phyloP scores from a whole-genome alignment of 1,140 invertebrate genomes.

The Nebria ingens region DNA sequence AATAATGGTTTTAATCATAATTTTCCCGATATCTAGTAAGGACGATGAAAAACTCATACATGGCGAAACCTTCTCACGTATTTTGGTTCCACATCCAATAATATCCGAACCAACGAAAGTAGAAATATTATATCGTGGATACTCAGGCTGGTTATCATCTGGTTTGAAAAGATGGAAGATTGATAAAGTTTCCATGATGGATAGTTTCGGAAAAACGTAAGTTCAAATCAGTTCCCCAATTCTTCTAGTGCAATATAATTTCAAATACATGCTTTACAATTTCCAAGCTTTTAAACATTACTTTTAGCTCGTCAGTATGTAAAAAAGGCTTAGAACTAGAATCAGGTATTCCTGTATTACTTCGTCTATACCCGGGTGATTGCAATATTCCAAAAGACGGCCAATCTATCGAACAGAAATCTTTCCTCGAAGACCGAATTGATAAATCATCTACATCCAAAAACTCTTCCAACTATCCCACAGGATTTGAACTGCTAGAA shows the following conservation, averaged over 20 bases:
- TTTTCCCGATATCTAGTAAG: constrained; percentile 57
- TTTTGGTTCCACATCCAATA: constrained; percentile 80
- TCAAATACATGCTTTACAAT: neutral
- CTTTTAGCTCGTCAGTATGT: constrained; percentile 63
- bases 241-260: neutral
- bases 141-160: constrained; percentile 85
- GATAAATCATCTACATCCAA: constrained; percentile 16
- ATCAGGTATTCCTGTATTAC: constrained; percentile 55
- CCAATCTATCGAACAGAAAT: neutral
- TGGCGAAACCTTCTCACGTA: constrained; percentile 59
- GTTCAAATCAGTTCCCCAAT: too few relatives aligned
- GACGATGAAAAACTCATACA: constrained; percentile 66
- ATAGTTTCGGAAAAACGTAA: constrained; percentile 73
- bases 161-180: constrained; percentile 67
- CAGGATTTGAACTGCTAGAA: constrained; percentile 4
- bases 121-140: constrained; percentile 74
- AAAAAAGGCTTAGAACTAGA: constrained; percentile 62
- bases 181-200: constrained; percentile 72
- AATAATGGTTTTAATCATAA: too few relatives aligned
- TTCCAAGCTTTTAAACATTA: constrained; percentile 15
- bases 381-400: constrained; percentile 46
- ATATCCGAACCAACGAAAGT: constrained; percentile 58
- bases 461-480: constrained; percentile 15
- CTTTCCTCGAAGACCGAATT: constrained; percentile 11
- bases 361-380: constrained; percentile 64